A percentile compares a stretch with the other conserved stretches of the same genome.
Evolutionary conservation across 2,113 vertebrate genomes (phyloP).

Genomic region (Cyprinodon brontotheroides): DNA sequence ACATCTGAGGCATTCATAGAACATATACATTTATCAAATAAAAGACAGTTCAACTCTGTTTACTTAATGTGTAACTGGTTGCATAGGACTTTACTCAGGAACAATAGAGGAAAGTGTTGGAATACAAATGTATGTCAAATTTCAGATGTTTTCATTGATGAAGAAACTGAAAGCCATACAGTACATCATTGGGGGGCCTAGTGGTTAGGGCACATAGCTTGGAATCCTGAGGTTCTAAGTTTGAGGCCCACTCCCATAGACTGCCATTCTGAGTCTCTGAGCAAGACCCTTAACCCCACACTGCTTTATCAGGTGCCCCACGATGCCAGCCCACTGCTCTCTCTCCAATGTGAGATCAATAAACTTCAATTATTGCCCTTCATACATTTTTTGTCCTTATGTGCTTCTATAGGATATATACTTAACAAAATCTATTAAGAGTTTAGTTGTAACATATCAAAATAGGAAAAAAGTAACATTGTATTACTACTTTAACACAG

Average conservation of each 20-base stretch:
- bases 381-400: not conserved
- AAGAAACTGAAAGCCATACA: not conserved
- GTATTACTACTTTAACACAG: no score
- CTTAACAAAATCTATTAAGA: not conserved
- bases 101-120: not conserved
- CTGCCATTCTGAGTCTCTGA: no score
- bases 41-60: not conserved
- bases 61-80: not conserved
- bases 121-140: not conserved
- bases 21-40: not conserved
- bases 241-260: no score
- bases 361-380: no score
- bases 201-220: no score
- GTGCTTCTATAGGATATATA: not conserved
- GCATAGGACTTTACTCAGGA: not conserved
- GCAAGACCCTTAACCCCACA: no score
- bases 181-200: no score
- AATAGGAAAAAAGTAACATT: not conserved
- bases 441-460: not conserved
- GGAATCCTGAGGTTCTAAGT: no score
- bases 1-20: not conserved
- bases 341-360: no score
- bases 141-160: no score
- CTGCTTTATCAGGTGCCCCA: no score
- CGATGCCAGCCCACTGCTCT: no score